Base-by-base conservation (phyloP, 92 coral and sea anemone species). In the Diadumene lineata region DNA sequence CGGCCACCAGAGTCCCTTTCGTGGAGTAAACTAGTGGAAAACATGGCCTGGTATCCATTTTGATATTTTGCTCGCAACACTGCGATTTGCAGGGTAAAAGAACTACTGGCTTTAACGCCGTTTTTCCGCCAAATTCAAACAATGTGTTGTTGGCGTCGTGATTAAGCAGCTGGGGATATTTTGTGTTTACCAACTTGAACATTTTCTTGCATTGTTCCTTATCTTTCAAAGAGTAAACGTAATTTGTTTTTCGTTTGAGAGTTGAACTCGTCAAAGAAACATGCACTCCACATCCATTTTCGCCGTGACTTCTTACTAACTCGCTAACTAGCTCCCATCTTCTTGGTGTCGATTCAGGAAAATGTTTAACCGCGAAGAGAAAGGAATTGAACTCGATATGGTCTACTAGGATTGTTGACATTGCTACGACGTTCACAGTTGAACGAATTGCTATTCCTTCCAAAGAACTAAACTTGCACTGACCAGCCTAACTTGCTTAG, bases 1-100 rank as follows among this genome's bases (percentile, higher is more conserved):
- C 93, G n/a, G 83, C 91, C 50, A 92, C 75, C 63, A 61, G 84
- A 10, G 92, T 76, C 9, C 89, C 97, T 32, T 64, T 79, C 78
- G 66, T 81, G 0, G 89, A 86, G 53, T 87, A 91, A 6, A 87
- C 92, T 4, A 91, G 28, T 1, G 90, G 90, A 66, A 73, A 90
- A 11, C 87, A 91, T 21, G 90, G 92, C 29, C 90, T 77, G 70
- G 22, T 81, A 81, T 81, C 88, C 83, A 84, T 81, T 60, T 84
- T 87, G 26, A 84, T 81, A 1, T 66, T 70, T 55, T 68, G 86
- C 17, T 76, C 85, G 56, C 92, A 90, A 66, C 89, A 90, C n/a
- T 78, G 46, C 11, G 76, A 66, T 21, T 25, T 61, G 16, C 58
- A 38, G 10, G 93, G 93, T 9, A 84, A 70, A 16, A 89, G 34